Evolutionary conservation across 2,113 vertebrate species (phyloP).

Genomic region (Rhynchopsitta pachyrhyncha): DNA sequence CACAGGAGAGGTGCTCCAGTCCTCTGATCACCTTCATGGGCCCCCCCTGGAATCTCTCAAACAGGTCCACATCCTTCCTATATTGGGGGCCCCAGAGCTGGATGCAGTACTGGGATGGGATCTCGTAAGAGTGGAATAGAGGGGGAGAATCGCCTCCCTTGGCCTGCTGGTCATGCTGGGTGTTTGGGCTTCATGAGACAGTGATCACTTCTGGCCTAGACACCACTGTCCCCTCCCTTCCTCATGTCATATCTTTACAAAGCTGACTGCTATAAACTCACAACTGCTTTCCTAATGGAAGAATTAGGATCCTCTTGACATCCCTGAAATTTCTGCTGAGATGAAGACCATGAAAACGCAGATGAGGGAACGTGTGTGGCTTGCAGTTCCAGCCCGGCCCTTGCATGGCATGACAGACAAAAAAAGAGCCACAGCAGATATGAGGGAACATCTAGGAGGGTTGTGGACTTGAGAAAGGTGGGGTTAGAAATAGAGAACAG

Average conservation of each 20-base stretch:
- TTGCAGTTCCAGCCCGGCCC: not conserved
- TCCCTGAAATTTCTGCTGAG: not conserved
- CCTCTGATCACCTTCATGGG: not conserved
- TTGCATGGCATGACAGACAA: rapidly evolving
- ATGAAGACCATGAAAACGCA: not conserved
- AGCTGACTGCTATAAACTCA: not conserved
- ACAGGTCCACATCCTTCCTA: not conserved
- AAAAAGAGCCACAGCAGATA: not conserved
- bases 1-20: not conserved
- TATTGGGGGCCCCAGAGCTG: not conserved
- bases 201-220: not conserved
- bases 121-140: not conserved
- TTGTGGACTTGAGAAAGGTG: not conserved
- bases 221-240: not conserved
- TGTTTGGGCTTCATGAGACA: not conserved
- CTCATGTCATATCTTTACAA: not conserved
- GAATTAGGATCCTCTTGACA: not conserved
- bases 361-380: rapidly evolving
- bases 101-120: not conserved
- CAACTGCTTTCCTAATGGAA: not conserved
- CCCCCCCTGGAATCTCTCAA: not conserved
- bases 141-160: not conserved
- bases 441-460: not conserved
- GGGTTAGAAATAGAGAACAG: not conserved
- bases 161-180: not conserved